Evolutionary conservation across 2,797 vertebrate genomes (phyloP).

Genomic region (Sylvia borin): DNA sequence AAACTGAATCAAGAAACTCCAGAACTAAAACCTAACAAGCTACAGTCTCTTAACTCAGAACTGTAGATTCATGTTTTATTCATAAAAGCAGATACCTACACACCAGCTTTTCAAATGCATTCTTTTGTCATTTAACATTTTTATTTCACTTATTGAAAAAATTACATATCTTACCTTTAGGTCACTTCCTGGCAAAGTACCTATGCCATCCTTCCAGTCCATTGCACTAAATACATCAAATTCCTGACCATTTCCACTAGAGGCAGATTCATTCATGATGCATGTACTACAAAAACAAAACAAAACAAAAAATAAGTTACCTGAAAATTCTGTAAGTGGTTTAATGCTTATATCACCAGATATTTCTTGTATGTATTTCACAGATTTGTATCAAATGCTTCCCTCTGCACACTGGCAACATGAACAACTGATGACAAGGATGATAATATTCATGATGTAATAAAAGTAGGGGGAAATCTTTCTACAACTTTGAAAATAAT

Average conservation of each 20-base stretch:
- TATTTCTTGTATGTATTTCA: not conserved
- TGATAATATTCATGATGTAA: not conserved
- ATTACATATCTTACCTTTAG: slow-evolving; percentile 76
- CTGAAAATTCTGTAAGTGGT: not conserved
- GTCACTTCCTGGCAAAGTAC: slow-evolving; percentile 85
- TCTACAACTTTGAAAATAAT: not conserved
- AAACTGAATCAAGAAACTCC: slow-evolving; percentile 35
- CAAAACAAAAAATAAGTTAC: not conserved
- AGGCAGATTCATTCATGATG: slow-evolving; percentile 82
- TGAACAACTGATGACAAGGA: not conserved
- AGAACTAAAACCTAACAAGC: slow-evolving; percentile 32
- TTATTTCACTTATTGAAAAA: not conserved
- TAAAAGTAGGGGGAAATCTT: not conserved
- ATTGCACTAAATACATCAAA: slow-evolving; percentile 87
- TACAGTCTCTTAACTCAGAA: slow-evolving; percentile 32
- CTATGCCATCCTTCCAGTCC: slow-evolving; percentile 89
- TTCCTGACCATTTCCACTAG: slow-evolving; percentile 80
- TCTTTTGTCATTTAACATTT: not conserved
- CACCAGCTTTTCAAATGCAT: not conserved
- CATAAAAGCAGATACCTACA: slow-evolving; percentile 42
- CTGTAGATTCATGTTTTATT: slow-evolving; percentile 33
- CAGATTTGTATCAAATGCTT: not conserved
- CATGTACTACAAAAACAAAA: slow-evolving; percentile 45
- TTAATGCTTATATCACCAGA: not conserved
- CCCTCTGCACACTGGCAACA: not conserved